These are phyloP conservation scores for Disparrhopalites patrizii DNA, from an alignment of 2,888 invertebrate genomes.

Conservation along the genomic window DNA sequence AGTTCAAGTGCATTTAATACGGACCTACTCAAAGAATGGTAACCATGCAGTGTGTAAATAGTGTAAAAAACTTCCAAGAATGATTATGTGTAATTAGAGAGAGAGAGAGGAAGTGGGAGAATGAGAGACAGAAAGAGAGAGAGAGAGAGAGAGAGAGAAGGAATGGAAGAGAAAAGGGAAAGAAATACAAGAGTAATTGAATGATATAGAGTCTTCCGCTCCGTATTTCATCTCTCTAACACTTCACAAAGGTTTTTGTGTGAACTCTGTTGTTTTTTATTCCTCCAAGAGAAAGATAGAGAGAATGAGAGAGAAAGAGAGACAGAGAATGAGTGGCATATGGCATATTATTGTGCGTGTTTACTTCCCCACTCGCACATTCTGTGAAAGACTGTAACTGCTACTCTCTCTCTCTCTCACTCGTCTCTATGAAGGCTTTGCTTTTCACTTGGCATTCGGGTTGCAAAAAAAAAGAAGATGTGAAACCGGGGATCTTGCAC, in stretches of 20 bases:
- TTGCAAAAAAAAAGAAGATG: slow-evolving; percentile 9
- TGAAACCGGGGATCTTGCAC: slow-evolving; percentile 4
- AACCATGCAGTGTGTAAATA: not conserved
- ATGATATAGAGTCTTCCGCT: not conserved
- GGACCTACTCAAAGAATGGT: not conserved
- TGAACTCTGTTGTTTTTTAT: too few relatives aligned
- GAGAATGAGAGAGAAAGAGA: too few relatives aligned
- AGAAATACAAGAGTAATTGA: not conserved
- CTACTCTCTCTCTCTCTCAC: too few relatives aligned
- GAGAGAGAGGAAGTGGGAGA: not conserved
- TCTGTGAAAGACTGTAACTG: not conserved
- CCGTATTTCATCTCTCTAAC: not conserved
- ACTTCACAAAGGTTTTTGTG: not conserved
- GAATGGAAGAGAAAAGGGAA: not conserved
- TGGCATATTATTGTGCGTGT: slow-evolving; percentile 6
- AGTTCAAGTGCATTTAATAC: not conserved
- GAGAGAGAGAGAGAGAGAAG: not conserved
- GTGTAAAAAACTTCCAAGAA: not conserved
- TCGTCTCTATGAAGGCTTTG: not conserved
- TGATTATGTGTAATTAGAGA: not conserved
- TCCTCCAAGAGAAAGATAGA: too few relatives aligned
- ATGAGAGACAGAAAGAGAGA: not conserved
- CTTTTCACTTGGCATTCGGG: not conserved
- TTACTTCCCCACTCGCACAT: not conserved
- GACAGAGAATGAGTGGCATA: slow-evolving; percentile 3